Base-by-base conservation (phyloP, 2,888 invertebrate species). In the Molorchus minor region DNA sequence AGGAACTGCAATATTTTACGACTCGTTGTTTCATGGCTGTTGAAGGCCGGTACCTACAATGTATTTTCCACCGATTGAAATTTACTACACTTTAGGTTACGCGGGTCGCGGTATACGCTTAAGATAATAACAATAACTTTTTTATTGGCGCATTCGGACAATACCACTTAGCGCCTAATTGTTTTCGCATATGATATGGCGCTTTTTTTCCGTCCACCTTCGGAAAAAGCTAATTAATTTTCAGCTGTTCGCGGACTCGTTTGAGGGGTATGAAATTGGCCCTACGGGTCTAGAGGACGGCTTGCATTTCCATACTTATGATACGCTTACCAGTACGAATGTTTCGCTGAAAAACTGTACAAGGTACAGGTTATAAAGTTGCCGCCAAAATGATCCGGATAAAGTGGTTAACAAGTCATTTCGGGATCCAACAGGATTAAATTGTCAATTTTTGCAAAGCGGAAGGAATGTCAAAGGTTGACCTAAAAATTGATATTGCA, bases 1-100 rank as follows among this genome's bases (percentile, higher is more conserved):
- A 49, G 38, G 49, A 49, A 49, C 49, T 49, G 49, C 36, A 13
- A 49, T 21, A 36, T 38, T 49, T 49, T 49, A 49, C 35, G 49
- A 13, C 19, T 36, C 35, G 46, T 46, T 25, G 49, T 49, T 49
- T 49, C 49, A 49, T 36, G 49, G 49, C 38, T 38, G 49, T 36
- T 49, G 21, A 38, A 47, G 19, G 7, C 36, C 47, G 19, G 16
- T 17, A 20, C 13, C 36, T 49, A 49, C 49, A 49, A 49, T 49
- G 49, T 49, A 38, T 21, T 47, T 38, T 49, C 21, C 38, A 12
- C 49, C 21, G 13, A 49, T 49, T 49, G 38, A 49, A 45, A 36
- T 49, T 36, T 49, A 49, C 36, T 25, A 20, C 49, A 46, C 35
- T 33, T 49, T 49, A 15, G 25, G 49, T 49, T 49, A 36, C 49